A percentile compares a stretch with the other conserved stretches of the same genome.
Conservation (phyloP, 2,888 invertebrate genomes). For the Andrena bicolor region DNA sequence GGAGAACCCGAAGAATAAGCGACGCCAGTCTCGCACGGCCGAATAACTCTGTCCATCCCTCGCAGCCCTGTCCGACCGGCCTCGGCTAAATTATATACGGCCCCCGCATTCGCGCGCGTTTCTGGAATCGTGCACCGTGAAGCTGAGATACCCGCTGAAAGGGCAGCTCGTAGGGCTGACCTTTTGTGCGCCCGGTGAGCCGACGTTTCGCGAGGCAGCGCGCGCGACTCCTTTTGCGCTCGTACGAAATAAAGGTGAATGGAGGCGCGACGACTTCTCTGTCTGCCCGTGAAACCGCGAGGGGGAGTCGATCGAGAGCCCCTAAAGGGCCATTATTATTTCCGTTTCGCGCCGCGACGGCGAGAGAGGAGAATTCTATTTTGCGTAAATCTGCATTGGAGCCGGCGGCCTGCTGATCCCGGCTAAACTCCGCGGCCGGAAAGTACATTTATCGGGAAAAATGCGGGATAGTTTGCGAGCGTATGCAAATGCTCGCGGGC, state of each 20-base stretch:
- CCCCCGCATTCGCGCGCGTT: conserved; percentile 29
- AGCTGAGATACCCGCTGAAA: conserved; percentile 40
- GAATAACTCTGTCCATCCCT: conserved; percentile 52
- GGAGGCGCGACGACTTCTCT: background rate
- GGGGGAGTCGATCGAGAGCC: background rate
- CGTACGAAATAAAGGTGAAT: conserved; percentile 17
- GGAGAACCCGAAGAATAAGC: conserved; percentile 34
- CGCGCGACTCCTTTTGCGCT: conserved; percentile 15
- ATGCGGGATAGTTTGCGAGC: conserved; percentile 71
- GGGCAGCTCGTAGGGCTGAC: conserved; percentile 22
- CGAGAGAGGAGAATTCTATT: conserved; percentile 68
- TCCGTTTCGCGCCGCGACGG: background rate
- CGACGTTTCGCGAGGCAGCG: background rate
- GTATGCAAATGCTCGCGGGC: conserved; percentile 75
- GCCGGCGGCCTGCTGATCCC: conserved; percentile 61
- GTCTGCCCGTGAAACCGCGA: conserved; percentile 1
- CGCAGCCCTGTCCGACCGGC: conserved; percentile 14
- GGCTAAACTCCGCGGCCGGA: conserved; percentile 68
- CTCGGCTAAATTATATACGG: conserved; percentile 43
- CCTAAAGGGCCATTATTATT: background rate
- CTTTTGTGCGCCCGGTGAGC: conserved; percentile 35
- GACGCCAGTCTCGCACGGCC: conserved; percentile 18
- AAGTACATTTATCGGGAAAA: conserved; percentile 77
- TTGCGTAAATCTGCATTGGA: conserved; percentile 81
- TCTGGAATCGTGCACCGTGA: conserved; percentile 35